Base-by-base conservation (phyloP, 2,888 invertebrate genomes). In the Pseudococcus viburni region DNA sequence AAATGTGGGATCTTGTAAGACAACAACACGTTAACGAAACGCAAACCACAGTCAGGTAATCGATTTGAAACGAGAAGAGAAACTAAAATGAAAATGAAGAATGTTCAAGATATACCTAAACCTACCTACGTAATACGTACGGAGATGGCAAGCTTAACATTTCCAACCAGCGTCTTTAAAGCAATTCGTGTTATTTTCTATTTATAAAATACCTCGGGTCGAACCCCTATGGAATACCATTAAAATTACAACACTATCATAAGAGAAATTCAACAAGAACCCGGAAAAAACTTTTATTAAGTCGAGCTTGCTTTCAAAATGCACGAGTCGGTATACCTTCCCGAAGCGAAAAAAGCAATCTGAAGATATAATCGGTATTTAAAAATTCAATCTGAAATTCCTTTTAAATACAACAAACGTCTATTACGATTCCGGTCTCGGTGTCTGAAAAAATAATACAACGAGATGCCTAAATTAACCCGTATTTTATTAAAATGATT, bases 241-340 rank as follows among this genome's bases (percentile, higher is more conserved):
- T 73, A 33, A 73, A 39, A 73, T 73, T 73, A 73, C 73, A 73
- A 33, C 73, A 33, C 73, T 26, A 64, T 64, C 64, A 73, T 73
- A 12, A 73, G 73, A 73, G 73, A 73, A 73, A 73, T 73, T 39
- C 33, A 73, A 33, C 64, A 64, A 9, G 11, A 64, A 64, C 64
- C 73, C 73, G 33, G 73, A 33, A 73, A 73, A 73, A 73, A 73
- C 73, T 33, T 73, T 73, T 73, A 73, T 73, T 33, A 73, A 73
- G 33, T 73, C 73, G 33, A 33, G 33, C 39, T 17, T 17, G 73
- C 73, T 73, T 33, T 19, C 73, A 33, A 73, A 73, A 68, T 26
- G 17, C 17, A 4, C 2, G 7, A 8, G 73, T 73, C 42, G 42
- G 64, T 64, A 22, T 9, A 12, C 12, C 8, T 15, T 22, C 64